These are phyloP conservation scores for Barnardius zonarius DNA, from an alignment of 2,113 vertebrate species.

Conservation along the genomic window DNA sequence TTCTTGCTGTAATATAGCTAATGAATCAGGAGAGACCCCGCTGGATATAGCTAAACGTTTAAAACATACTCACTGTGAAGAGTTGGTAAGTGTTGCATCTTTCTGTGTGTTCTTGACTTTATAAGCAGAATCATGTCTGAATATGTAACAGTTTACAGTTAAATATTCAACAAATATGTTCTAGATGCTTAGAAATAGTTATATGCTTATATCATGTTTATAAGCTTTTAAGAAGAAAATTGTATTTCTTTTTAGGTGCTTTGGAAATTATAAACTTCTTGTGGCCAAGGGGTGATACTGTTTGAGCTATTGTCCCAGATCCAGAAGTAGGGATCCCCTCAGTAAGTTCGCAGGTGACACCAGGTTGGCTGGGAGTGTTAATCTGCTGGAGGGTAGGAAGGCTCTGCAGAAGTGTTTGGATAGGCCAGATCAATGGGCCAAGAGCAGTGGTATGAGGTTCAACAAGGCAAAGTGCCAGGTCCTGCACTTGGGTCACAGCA, in stretches of 20 bases:
- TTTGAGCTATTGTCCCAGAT: background rate
- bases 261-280: background rate
- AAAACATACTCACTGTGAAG: slow-evolving; percentile 87
- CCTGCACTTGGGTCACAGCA: background rate
- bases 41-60: slow-evolving; percentile 91
- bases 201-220: background rate
- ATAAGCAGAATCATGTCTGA: background rate
- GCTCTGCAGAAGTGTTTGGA: background rate
- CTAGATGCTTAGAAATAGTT: background rate
- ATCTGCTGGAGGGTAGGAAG: background rate
- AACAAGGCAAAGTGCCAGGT: background rate
- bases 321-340: background rate
- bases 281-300: background rate
- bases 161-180: background rate
- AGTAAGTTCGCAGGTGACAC: background rate
- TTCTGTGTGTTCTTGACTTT: background rate
- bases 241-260: background rate
- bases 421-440: background rate
- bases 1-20: slow-evolving; percentile 76
- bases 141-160: background rate
- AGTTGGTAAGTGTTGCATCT: slow-evolving; percentile 81
- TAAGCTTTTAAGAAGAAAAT: background rate
- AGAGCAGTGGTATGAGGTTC: background rate
- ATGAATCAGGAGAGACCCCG: slow-evolving; percentile 89
- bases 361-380: background rate